These are phyloP conservation scores for Hemicordylus capensis DNA, from an alignment of 2,113 vertebrate genomes.

Conservation along the genomic window DNA sequence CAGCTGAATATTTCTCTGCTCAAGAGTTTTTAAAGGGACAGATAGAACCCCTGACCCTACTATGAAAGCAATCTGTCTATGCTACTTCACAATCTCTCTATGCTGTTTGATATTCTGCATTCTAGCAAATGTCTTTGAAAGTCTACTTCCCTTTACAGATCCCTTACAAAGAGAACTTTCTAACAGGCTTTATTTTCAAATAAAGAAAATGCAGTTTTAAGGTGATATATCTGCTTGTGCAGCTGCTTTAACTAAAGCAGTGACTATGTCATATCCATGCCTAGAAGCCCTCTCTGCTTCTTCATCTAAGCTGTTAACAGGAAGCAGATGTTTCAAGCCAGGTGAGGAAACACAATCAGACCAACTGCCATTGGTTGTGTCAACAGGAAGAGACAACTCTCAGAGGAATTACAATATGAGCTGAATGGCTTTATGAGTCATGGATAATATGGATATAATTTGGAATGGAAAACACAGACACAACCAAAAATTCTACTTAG, in stretches of 20 bases:
- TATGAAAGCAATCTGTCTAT: neutral
- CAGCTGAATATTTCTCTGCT: neutral
- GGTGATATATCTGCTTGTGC: neutral
- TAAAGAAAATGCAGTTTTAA: neutral
- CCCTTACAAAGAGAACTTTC: neutral
- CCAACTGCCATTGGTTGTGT: neutral
- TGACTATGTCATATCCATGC: neutral
- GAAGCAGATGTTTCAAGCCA: neutral
- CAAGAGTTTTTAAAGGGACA: neutral
- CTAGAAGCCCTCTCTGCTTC: neutral
- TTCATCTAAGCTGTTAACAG: neutral
- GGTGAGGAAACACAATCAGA: slow-evolving; percentile 18
- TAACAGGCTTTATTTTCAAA: neutral
- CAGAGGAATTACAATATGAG: neutral
- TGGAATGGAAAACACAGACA: neutral
- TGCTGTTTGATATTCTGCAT: neutral
- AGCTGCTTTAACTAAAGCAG: neutral
- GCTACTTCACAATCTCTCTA: neutral
- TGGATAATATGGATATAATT: neutral
- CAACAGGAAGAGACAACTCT: slow-evolving; percentile 16
- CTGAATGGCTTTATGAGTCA: slow-evolving; percentile 18
- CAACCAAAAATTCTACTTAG: neutral
- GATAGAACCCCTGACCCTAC: neutral
- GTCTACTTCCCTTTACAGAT: neutral
- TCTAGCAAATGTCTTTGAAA: neutral